Conservation (phyloP, 2,113 vertebrate species). For the Microtus richardsoni region DNA sequence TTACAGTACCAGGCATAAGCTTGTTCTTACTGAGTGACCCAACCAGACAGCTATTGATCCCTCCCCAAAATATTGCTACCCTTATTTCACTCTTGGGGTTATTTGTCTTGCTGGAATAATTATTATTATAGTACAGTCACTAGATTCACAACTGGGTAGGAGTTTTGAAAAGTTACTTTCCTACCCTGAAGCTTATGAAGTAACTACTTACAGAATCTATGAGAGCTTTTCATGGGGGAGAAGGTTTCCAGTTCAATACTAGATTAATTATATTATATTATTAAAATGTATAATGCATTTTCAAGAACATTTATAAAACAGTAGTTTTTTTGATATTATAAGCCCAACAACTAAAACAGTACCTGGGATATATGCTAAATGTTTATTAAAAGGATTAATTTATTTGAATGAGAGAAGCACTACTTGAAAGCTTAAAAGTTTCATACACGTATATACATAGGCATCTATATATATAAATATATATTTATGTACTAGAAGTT, state of each 20-base stretch:
- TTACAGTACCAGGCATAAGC: not conserved
- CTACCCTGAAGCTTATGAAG: not conserved
- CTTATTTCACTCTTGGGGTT: not conserved
- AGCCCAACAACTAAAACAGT: not conserved
- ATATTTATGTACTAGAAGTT: not conserved
- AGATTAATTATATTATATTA: not conserved
- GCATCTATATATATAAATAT: not conserved
- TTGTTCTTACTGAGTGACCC: not conserved
- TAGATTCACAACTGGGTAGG: not conserved
- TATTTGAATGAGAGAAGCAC: not conserved
- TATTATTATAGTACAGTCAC: not conserved
- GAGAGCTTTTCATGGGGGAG: not conserved
- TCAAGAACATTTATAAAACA: not conserved
- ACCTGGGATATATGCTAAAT: not conserved
- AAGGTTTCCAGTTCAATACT: not conserved
- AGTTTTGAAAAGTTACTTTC: not conserved
- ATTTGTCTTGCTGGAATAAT: not conserved
- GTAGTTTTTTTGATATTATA: not conserved
- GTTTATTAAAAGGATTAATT: not conserved
- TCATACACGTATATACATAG: not conserved
- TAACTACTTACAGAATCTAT: not conserved
- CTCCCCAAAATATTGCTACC: not conserved
- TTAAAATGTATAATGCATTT: not conserved
- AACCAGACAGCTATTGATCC: not conserved
- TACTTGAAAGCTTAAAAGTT: not conserved